Base-by-base conservation (phyloP, 1,140 invertebrate species). In the Drosophila willistoni region DNA sequence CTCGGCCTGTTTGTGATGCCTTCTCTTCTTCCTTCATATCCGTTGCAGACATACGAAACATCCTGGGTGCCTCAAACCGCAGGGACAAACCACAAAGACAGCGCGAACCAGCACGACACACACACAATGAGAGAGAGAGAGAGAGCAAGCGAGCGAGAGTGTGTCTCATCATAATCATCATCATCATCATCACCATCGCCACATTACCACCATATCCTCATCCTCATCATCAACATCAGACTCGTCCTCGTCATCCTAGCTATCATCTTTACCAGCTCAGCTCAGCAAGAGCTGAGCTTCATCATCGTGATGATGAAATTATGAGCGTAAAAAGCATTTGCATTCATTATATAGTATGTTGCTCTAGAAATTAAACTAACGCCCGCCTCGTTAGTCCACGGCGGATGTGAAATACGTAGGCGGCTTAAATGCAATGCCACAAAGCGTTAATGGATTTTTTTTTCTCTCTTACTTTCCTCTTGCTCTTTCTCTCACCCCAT, bases 361-460 rank as follows among this genome's bases (percentile, higher is more conserved):
- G 79, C 68, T 71, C 84, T 84, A 89, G 84, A 90, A 89, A 89
- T 89, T 90, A 84, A 89, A 89, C 85, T 89, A 89, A 89, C 84
- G 81, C 75, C 44, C 62, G 84, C 33, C 84, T 87, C 83, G 84
- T 89, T 87, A 86, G 76, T 77, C 71, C 41, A n/a, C 60, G 60
- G 19, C 61, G 25, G 61, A 63, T 34, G 22, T 47, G 65, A 69
- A 74, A 59, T 33, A 57, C 19, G 33, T 29, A 9, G 68, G 68
- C 71, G 68, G 69, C 79, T 89, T 80, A 80, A 77, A 89, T 80
- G 83, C 83, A 89, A 83, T 86, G 68, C 79, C 79, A 86, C 79
- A 87, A 80, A 87, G 84, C 77, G 76, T 89, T 87, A 87, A 87
- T 87, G 83, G 80, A 82, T 89, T 87, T 74, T 81, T 77, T 78